Conservation (phyloP, 2,888 invertebrate genomes). For the Vanessa cardui region DNA sequence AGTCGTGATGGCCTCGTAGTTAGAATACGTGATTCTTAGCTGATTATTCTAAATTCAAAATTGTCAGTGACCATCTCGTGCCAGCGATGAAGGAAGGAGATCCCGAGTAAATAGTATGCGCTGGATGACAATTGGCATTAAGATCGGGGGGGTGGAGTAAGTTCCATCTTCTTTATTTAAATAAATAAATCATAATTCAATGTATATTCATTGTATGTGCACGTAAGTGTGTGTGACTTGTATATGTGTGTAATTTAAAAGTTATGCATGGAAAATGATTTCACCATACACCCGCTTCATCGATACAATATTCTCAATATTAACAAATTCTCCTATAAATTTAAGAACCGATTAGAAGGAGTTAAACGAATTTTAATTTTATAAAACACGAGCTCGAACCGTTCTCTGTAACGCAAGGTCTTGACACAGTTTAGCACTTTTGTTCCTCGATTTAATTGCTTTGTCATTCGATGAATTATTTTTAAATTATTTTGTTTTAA, state of each 20-base stretch:
- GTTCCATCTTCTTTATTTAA: too few relatives aligned
- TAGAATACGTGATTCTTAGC: too few relatives aligned
- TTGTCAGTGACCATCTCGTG: too few relatives aligned
- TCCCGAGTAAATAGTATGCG: too few relatives aligned
- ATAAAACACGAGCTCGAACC: slow-evolving; percentile 32
- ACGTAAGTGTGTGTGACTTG: too few relatives aligned
- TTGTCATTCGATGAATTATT: slow-evolving; percentile 25
- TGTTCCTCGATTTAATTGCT: slow-evolving; percentile 34
- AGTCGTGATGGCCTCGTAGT: too few relatives aligned
- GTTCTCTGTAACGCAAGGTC: slow-evolving; percentile 38
- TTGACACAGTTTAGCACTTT: slow-evolving; percentile 37
- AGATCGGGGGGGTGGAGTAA: too few relatives aligned
- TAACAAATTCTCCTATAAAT: slow-evolving; percentile 28
- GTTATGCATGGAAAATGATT: not conserved
- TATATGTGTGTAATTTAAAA: not conserved
- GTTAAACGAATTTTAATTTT: slow-evolving; percentile 39
- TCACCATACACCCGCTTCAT: slow-evolving; percentile 9
- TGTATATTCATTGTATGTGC: not conserved
- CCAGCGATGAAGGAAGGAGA: too few relatives aligned
- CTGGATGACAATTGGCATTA: too few relatives aligned
- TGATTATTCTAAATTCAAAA: too few relatives aligned
- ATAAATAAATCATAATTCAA: too few relatives aligned
- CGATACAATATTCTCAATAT: slow-evolving; percentile 27
- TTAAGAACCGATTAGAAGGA: slow-evolving; percentile 40
- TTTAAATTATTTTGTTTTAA: slow-evolving; percentile 19